Percentiles rank a stretch among this genome's conserved stretches.
Conservation (phyloP, 2,797 vertebrate species). For the Megaceryle alcyon region DNA sequence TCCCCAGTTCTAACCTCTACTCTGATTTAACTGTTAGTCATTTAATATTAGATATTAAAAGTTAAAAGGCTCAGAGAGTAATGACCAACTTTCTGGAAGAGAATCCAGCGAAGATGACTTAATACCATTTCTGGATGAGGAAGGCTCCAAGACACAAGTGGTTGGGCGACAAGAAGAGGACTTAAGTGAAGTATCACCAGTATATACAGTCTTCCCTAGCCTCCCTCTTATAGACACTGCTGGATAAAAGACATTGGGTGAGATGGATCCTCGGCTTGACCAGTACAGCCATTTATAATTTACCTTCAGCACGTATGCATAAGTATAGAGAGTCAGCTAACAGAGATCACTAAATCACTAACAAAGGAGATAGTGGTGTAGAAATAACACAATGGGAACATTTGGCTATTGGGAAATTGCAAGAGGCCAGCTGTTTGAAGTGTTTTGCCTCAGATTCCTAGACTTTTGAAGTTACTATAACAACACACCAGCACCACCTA, state of each 20-base stretch:
- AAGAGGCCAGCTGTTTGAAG: background rate
- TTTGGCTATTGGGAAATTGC: background rate
- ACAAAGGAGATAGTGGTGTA: background rate
- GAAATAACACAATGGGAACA: background rate
- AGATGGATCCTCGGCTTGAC: background rate
- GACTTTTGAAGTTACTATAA: constrained; percentile 47
- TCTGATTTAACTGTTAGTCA: background rate
- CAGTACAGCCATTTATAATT: background rate
- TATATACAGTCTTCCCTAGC: background rate
- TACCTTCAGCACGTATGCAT: background rate
- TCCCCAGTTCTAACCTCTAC: background rate
- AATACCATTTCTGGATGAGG: background rate
- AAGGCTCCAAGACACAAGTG: background rate
- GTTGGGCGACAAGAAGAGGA: background rate
- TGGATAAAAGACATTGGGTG: background rate
- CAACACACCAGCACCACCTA: constrained; percentile 6
- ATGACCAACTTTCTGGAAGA: background rate
- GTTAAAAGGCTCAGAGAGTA: background rate
- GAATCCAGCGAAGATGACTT: background rate
- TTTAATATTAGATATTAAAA: background rate
- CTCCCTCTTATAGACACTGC: background rate
- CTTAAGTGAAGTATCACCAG: background rate
- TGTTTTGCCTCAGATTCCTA: background rate
- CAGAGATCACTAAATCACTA: background rate
- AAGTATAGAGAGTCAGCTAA: background rate